A percentile compares a stretch with the other conserved stretches of the same genome.
phyloP scores from a whole-genome alignment of 2,797 vertebrate species.

The Rhynchotus rufescens region DNA sequence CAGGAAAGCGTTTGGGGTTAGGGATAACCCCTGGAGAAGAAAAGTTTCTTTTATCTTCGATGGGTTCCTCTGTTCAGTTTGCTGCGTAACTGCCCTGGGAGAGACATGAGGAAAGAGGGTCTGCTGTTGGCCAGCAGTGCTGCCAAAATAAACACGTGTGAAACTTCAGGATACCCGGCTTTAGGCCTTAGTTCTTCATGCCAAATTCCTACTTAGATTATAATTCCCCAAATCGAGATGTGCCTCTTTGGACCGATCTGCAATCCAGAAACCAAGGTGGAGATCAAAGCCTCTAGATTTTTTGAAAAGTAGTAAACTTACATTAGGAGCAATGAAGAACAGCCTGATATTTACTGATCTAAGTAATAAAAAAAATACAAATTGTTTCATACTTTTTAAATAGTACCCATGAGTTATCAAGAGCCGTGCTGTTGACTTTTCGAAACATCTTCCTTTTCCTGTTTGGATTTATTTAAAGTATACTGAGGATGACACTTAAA shows the following conservation, averaged over 20 bases:
- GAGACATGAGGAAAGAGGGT: neutral
- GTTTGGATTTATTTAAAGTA: constrained; percentile 57
- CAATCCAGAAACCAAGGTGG: neutral
- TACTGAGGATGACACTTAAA: constrained; percentile 52
- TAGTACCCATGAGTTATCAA: neutral
- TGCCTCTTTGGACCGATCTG: neutral
- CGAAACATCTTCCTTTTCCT: constrained; percentile 61
- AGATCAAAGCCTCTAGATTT: constrained; percentile 2
- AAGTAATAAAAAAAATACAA: constrained; percentile 27
- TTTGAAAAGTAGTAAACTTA: neutral
- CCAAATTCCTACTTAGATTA: neutral
- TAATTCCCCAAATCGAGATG: neutral
- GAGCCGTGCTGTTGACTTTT: constrained; percentile 40
- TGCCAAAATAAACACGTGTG: neutral
- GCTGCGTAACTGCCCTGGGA: fast-evolving
- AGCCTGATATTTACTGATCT: neutral
- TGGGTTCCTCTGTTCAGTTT: neutral
- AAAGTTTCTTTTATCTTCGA: neutral
- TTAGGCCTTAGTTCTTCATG: neutral
- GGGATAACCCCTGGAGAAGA: neutral
- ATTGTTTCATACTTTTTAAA: constrained; percentile 33
- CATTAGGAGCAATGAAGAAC: neutral
- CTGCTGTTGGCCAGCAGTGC: neutral
- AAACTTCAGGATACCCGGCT: neutral
- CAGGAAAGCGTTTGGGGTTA: fast-evolving